phyloP scores from a whole-genome alignment of 2,888 invertebrate species.

The Lottia gigantea region DNA sequence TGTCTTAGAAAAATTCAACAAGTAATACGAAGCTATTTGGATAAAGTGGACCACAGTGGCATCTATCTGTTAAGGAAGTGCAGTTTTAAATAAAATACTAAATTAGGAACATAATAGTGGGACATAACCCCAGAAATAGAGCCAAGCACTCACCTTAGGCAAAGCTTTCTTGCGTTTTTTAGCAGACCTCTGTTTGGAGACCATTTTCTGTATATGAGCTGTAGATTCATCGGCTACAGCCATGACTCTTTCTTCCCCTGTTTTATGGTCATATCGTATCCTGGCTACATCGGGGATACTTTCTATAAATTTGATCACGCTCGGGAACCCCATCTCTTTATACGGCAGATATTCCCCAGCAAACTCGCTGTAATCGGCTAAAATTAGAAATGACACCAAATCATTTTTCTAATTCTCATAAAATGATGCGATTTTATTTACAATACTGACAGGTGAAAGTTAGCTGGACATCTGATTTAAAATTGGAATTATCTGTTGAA shows the following conservation, averaged over 20 bases:
- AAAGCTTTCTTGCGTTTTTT: slow-evolving; percentile 23
- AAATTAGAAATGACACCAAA: not conserved
- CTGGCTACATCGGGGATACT: slow-evolving; percentile 35
- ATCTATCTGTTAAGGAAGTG: too few relatives aligned
- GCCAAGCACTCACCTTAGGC: slow-evolving; percentile 30
- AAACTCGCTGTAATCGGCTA: slow-evolving; percentile 28
- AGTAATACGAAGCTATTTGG: too few relatives aligned
- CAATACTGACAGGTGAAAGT: too few relatives aligned
- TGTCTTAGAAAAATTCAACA: too few relatives aligned
- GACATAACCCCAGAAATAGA: not conserved
- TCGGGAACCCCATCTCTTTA: slow-evolving; percentile 29
- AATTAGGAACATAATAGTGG: not conserved
- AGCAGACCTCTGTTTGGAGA: slow-evolving; percentile 50
- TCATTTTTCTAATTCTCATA: too few relatives aligned
- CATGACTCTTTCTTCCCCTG: slow-evolving; percentile 41
- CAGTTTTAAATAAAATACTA: too few relatives aligned
- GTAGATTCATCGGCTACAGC: slow-evolving; percentile 55
- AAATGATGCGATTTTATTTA: too few relatives aligned
- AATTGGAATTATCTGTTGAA: too few relatives aligned
- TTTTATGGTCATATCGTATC: slow-evolving; percentile 21
- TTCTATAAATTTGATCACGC: slow-evolving; percentile 27
- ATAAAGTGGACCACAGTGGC: too few relatives aligned
- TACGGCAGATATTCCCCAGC: slow-evolving; percentile 27
- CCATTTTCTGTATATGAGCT: slow-evolving; percentile 52
- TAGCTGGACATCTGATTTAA: too few relatives aligned